Evolutionary conservation across 2,888 invertebrate genomes (phyloP), one percentile per base, ranked within the genome.

Genomic region (Chrysolina haemoptera): DNA sequence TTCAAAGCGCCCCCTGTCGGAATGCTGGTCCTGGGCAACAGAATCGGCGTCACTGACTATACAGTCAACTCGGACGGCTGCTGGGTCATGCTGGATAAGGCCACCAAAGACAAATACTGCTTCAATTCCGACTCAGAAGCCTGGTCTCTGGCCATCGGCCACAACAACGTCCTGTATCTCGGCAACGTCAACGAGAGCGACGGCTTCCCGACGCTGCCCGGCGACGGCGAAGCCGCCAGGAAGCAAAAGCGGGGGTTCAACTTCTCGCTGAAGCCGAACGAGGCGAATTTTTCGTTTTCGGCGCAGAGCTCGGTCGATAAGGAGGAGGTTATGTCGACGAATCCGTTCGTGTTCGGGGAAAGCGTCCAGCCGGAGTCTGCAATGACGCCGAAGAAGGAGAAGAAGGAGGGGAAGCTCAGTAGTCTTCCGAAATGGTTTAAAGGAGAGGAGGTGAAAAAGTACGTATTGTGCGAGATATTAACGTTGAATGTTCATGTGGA

Each of bases 1-100:
- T 87, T 94, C 66, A 92, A 92, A 85, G 93, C 94, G 2, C 90
- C 92, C 4, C 91, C 93, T 12, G 91, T 94, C 46, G 94, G 94
- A 16, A 87, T 88, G 87, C 87, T 94, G 27, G 91, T 91, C 1
- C 88, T 93, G 76, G 93, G 93, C 27, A 93, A 93, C 84, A 88
- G 90, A 68, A 89, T 94, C 71, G 90, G 90, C 55, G 91, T 92
- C 62, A 89, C 91, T 63, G 92, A 93, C 86, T 92, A 92, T 85
- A 92, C 93, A 41, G 89, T 90, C 9, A 92, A 92, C 81, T 87
- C 88, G 35, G 92, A 92, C 83, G 93, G 93, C 20, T 90, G 91
- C 55, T 93, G 93, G 93, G 91, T 93, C 0, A 90, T 90, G 68
- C 88, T 93, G 74, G 92, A 92, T 81, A 89, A 90, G 73, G 89